phyloP scores from a whole-genome alignment of 2,113 vertebrate genomes.

The Rhea pennata region DNA sequence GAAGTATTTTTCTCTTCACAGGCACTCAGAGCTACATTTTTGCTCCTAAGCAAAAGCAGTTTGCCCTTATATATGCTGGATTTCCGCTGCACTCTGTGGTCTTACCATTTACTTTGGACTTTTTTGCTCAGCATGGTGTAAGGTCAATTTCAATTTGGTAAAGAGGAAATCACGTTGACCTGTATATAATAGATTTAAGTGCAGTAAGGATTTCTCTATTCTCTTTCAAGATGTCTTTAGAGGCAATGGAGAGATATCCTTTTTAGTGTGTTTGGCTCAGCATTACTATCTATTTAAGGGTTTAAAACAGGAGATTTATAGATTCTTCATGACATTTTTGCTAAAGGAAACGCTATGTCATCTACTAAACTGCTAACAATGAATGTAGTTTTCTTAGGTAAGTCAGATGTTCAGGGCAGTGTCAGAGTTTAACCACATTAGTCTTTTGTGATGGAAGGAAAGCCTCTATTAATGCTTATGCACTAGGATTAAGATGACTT shows the following conservation, averaged over 20 bases:
- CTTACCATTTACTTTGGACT: neutral
- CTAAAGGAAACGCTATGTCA: neutral
- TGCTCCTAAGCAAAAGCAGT: neutral
- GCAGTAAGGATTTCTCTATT: neutral
- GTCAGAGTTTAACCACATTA: constrained; percentile 15
- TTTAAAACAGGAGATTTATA: neutral
- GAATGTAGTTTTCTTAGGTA: neutral
- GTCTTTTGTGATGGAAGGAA: constrained; percentile 27
- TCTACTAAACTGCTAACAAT: neutral
- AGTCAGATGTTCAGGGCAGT: neutral
- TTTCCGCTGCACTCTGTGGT: neutral
- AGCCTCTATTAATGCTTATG: constrained; percentile 6
- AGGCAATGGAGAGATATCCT: neutral
- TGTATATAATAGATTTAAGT: neutral
- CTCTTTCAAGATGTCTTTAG: neutral
- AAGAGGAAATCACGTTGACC: neutral
- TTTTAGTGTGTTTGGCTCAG: neutral
- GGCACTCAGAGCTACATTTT: neutral
- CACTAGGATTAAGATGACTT: constrained; percentile 21
- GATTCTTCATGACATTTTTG: neutral
- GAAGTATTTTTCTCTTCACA: neutral
- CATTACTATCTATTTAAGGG: neutral
- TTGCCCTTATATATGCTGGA: neutral
- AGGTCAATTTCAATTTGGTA: neutral
- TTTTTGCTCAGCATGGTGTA: neutral